phyloP scores from a whole-genome alignment of 2,113 vertebrate species.

The Semnornis frantzii region DNA sequence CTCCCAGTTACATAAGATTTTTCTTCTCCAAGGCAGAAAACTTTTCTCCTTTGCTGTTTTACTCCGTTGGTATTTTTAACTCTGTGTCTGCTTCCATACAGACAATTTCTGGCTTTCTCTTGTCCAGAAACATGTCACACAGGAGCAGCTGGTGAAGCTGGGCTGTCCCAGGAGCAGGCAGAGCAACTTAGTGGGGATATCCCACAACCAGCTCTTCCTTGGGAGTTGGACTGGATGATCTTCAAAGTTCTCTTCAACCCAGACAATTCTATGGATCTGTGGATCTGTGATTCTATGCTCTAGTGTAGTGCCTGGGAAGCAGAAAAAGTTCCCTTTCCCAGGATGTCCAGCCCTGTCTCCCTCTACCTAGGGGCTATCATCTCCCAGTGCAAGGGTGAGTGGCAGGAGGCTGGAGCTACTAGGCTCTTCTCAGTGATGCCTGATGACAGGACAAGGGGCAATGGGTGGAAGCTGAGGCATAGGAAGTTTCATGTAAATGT shows the following conservation, averaged over 20 bases:
- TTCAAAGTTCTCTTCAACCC: too few species aligned
- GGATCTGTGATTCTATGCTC: not conserved
- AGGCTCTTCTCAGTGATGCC: too few species aligned
- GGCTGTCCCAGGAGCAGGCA: not conserved
- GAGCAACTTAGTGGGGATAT: too few species aligned
- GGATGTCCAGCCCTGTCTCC: not conserved
- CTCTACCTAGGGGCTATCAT: not conserved
- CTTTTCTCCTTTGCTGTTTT: not conserved
- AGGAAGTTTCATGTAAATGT: too few species aligned
- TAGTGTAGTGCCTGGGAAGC: not conserved
- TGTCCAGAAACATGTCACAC: not conserved
- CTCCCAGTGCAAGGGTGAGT: fast-evolving
- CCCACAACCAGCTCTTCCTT: fast-evolving
- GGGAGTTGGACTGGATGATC: too few species aligned
- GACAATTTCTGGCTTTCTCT: not conserved
- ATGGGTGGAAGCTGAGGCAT: too few species aligned
- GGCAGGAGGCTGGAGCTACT: too few species aligned
- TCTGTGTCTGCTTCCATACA: not conserved
- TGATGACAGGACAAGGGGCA: too few species aligned
- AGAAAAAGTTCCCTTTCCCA: not conserved
- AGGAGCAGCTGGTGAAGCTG: fast-evolving
- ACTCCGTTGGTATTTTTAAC: not conserved
- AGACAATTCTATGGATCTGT: too few species aligned
- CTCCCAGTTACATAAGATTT: not conserved
- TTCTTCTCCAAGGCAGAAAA: not conserved